Conservation (phyloP, 2,888 invertebrate genomes). For the Clusia tigrina region DNA sequence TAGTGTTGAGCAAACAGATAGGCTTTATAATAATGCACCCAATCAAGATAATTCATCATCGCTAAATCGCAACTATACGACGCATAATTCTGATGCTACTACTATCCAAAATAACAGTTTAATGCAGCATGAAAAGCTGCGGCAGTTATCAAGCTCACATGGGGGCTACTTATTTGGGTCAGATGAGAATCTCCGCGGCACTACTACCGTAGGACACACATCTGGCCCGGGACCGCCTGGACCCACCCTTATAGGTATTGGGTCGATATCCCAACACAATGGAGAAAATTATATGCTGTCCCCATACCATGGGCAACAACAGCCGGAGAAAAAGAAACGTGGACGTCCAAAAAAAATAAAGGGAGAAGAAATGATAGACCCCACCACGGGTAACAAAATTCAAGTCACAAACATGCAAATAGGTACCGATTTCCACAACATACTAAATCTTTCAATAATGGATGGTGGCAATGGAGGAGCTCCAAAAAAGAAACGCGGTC, state of each 20-base stretch:
- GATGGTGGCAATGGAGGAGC: constrained; percentile 51
- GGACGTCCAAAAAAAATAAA: constrained; percentile 82
- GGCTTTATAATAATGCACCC: neutral
- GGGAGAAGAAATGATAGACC: constrained; percentile 64
- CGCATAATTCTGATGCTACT: neutral
- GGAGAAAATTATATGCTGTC: neutral
- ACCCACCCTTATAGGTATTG: neutral
- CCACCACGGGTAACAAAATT: constrained; percentile 67
- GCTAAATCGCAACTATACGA: neutral
- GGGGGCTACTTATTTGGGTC: neutral
- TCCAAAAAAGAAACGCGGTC: constrained; percentile 86
- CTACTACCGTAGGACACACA: constrained; percentile 9
- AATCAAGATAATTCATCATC: neutral
- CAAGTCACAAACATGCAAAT: constrained; percentile 62
- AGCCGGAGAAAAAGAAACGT: constrained; percentile 84
- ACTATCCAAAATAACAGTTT: neutral
- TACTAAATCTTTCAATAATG: constrained; percentile 54
- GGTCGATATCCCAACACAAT: constrained; percentile 7
- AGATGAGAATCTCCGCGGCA: neutral
- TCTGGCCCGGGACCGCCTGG: constrained; percentile 18
- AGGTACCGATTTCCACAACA: constrained; percentile 63
- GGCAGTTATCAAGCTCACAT: neutral
- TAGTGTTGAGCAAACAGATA: neutral
- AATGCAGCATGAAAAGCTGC: neutral
- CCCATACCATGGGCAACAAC: constrained; percentile 33